phyloP scores from a whole-genome alignment of 2,797 vertebrate genomes.

The Clarias pachynema region DNA sequence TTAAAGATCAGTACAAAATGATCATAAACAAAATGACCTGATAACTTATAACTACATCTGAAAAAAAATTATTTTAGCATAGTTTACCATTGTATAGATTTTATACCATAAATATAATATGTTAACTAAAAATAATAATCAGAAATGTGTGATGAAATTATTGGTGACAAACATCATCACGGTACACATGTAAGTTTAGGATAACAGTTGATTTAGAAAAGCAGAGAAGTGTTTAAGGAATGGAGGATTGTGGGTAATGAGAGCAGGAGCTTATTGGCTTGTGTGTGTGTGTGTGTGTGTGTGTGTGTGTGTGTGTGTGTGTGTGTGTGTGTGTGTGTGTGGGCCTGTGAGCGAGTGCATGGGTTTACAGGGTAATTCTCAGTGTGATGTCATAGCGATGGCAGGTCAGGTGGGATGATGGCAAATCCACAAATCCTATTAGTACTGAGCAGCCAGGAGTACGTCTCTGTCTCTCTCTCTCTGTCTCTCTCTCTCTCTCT shows the following conservation, averaged over 20 bases:
- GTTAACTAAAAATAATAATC: too few relatives aligned
- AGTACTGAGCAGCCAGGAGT: constrained; percentile 68
- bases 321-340: not conserved
- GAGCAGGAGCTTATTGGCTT: not conserved
- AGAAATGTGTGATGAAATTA: too few relatives aligned
- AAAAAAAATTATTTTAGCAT: not conserved
- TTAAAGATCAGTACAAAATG: not conserved
- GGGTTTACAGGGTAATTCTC: constrained; percentile 11
- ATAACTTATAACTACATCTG: not conserved
- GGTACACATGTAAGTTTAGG: too few relatives aligned
- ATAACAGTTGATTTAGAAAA: too few relatives aligned
- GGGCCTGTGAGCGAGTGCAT: not conserved
- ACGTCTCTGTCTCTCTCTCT: constrained; percentile 35
- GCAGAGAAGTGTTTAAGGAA: not conserved
- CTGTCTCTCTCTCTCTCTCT: not conserved
- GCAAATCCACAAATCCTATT: constrained; percentile 73
- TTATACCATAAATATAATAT: not conserved
- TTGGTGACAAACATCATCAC: too few relatives aligned
- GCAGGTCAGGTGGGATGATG: constrained; percentile 70
- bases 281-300: not conserved
- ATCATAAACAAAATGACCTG: not conserved
- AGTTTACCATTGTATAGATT: not conserved
- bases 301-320: not conserved
- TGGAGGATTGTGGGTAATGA: not conserved
- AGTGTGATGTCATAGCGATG: constrained; percentile 43